Evolutionary conservation across 1,140 invertebrate genomes (phyloP), one percentile per base, ranked within the genome.

Genomic region (Macrostomum lignano): DNA sequence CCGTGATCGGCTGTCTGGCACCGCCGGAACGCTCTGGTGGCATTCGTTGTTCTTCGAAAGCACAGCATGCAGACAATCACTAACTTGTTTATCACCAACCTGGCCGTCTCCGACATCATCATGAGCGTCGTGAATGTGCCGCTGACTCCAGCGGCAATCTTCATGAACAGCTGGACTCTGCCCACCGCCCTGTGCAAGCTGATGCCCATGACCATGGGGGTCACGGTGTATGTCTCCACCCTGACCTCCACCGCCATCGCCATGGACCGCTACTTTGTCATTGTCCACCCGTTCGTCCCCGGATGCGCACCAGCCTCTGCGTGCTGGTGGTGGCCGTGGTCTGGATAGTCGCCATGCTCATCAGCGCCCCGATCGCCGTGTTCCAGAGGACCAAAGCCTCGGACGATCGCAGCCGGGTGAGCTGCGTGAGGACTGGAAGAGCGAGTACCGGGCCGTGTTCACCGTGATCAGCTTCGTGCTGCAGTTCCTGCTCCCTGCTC

Each of bases 81-180:
- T 3, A 55, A 55, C 36, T 49, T 49, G 33, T 52, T 53, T 35
- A 42, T 56, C 21, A 46, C 48, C 17, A 55, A 56, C 37, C 39
- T 56, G 15, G 48, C 50, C 2, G 42, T 51, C 6, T 49, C 53
- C 1, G 52, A 56, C 20, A 77, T 94, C 32, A 51, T 94, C 7
- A 64, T 94, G 29, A 91, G 82, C 48, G 62, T 75, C 2, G 65
- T 93, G 38, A 76, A 78, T 0, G 77, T 93, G n/a, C 84, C 54
- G 10, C 58, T 58, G 38, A 58, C 55, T 2, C 55, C 55, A 0
- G 55, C 86, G 1, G 84, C 86, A 49, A 78, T 74, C 3, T 86
- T 82, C 49, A 62, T 79, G 44, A 69, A 70, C 21, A 48, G 46
- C 2, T 93, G 84, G 84, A 65, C 78, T 0, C 88, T 93, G 44